Conservation (phyloP, 2,888 invertebrate species). For the Cataglyphis livida region DNA sequence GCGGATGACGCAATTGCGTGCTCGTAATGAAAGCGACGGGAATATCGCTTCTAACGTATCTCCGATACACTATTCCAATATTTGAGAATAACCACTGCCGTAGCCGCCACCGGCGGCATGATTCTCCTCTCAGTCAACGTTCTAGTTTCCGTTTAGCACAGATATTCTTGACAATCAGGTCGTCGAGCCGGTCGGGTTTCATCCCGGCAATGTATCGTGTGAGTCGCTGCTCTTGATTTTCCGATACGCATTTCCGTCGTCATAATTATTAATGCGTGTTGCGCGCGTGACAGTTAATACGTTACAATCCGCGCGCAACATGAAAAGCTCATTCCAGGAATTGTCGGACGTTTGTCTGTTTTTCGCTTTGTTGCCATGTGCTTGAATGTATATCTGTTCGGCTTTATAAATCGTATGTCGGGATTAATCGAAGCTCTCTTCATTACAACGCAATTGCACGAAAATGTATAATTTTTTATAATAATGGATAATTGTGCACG, state of each 20-base stretch:
- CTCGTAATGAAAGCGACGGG: conserved; percentile 26
- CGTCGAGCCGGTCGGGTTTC: conserved; percentile 20
- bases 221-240: conserved; percentile 13
- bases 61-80: conserved; percentile 59
- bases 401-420: not conserved
- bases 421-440: conserved; percentile 20
- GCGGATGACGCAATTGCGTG: conserved; percentile 21
- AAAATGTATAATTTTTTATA: conserved; percentile 6
- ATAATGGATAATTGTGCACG: conserved; percentile 6
- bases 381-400: conserved; percentile 29
- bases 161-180: conserved; percentile 48
- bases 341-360: not conserved
- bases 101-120: conserved; percentile 16
- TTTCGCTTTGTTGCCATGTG: not conserved
- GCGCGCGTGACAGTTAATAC: conserved; percentile 16
- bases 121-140: conserved; percentile 40
- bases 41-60: conserved; percentile 23
- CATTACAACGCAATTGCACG: not conserved
- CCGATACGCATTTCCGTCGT: conserved; percentile 18
- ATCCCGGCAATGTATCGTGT: not conserved
- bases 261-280: conserved; percentile 34
- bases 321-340: conserved; percentile 39
- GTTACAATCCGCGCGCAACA: not conserved
- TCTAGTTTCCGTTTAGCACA: conserved; percentile 48
- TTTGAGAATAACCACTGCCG: conserved; percentile 57